Conservation (phyloP, 2,113 vertebrate species). For the Cinclus mexicanus region DNA sequence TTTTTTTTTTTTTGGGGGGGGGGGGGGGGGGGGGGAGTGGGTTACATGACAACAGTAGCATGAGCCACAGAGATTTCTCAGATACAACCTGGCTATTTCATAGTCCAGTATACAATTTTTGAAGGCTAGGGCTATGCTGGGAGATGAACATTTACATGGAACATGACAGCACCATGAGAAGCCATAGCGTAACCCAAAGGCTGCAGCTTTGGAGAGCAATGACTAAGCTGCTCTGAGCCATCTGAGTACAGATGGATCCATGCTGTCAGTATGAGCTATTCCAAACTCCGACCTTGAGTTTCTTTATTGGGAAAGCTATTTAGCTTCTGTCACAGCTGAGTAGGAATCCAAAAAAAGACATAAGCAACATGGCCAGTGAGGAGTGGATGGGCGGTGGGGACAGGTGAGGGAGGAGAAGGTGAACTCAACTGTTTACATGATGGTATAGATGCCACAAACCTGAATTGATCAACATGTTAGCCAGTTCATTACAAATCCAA, state of each 20-base stretch:
- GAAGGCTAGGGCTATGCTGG: neutral
- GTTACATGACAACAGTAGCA: neutral
- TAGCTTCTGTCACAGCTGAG: neutral
- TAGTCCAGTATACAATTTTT: neutral
- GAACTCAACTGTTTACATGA: neutral
- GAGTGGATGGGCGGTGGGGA: neutral
- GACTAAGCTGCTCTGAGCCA: neutral
- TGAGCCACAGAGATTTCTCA: neutral
- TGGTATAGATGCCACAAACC: neutral
- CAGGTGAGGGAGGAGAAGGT: neutral
- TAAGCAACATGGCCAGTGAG: neutral
- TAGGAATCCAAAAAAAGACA: neutral
- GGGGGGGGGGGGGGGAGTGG: too few relatives aligned
- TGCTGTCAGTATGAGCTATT: neutral
- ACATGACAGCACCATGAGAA: neutral
- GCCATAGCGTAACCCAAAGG: neutral
- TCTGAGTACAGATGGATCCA: neutral
- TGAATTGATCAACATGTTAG: neutral
- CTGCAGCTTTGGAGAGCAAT: neutral
- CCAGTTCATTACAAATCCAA: neutral
- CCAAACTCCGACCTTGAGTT: neutral
- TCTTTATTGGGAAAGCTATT: neutral
- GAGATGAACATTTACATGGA: neutral
- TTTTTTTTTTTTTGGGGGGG: neutral
- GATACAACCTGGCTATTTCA: neutral